Conservation (phyloP, 2,888 invertebrate species). For the Sarcophaga variegata region DNA sequence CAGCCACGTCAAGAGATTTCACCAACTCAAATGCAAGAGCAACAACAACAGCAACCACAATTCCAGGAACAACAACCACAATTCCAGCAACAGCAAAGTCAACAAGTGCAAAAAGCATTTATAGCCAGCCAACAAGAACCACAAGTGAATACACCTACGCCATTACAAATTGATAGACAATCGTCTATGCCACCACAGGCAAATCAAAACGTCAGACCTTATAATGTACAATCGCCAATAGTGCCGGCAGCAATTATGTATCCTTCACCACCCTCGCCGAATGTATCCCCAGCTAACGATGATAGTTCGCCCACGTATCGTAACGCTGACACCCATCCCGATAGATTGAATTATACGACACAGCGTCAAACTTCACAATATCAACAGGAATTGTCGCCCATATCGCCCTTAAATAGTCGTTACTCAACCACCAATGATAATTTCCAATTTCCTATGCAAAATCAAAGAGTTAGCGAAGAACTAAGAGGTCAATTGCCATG, state of each 20-base stretch:
- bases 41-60: conserved; percentile 38
- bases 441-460: conserved; percentile 59
- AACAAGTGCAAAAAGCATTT: conserved; percentile 44
- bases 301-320: conserved; percentile 73
- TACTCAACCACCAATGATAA: conserved; percentile 74
- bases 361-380: conserved; percentile 67
- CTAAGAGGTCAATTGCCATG: conserved; percentile 85
- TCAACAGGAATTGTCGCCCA: conserved; percentile 72
- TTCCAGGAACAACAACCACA: conserved; percentile 47
- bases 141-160: conserved; percentile 70
- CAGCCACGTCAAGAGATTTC: conserved; percentile 19
- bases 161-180: conserved; percentile 68
- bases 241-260: background rate
- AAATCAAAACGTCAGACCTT: conserved; percentile 6
- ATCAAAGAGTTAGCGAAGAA: conserved; percentile 80
- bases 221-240: conserved; percentile 34
- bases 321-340: conserved; percentile 77
- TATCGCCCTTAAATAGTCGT: conserved; percentile 78
- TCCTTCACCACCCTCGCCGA: conserved; percentile 7
- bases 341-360: conserved; percentile 77
- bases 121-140: conserved; percentile 2
- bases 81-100: conserved; percentile 4
- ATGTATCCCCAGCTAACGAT: background rate
- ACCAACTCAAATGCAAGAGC: conserved; percentile 30
- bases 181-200: conserved; percentile 58